Evolutionary conservation across 2,113 vertebrate genomes (phyloP).

Genomic region (Labrus mixtus): DNA sequence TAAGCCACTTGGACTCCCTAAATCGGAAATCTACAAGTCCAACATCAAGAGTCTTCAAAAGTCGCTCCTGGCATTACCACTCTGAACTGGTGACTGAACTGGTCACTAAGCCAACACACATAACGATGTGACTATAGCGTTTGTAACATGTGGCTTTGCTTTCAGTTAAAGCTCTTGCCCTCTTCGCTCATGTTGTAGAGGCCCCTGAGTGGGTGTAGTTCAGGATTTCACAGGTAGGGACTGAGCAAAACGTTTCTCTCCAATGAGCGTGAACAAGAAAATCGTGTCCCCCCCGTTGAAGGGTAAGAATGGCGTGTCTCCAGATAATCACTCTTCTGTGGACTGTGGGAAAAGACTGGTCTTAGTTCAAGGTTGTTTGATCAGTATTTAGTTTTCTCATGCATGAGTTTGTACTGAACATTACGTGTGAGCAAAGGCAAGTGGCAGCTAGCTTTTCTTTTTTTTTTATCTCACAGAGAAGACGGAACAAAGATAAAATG

Average conservation of each 20-base stretch:
- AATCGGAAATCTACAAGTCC: neutral
- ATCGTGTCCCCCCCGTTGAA: neutral
- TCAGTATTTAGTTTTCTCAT: neutral
- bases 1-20: neutral
- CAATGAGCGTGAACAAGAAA: neutral
- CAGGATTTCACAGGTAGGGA: slow-evolving; percentile 17
- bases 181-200: neutral
- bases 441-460: slow-evolving; percentile 2
- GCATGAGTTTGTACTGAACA: neutral
- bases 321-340: neutral
- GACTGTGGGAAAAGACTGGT: neutral
- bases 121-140: neutral
- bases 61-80: neutral
- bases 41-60: neutral
- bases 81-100: neutral
- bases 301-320: slow-evolving; percentile 1
- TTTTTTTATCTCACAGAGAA: neutral
- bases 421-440: neutral
- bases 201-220: neutral
- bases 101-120: neutral
- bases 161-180: neutral
- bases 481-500: neutral
- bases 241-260: slow-evolving; percentile 19
- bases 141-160: neutral
- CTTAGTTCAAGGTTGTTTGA: neutral